Base-by-base conservation (phyloP, 1,140 invertebrate species). In the Anoplophora glabripennis region DNA sequence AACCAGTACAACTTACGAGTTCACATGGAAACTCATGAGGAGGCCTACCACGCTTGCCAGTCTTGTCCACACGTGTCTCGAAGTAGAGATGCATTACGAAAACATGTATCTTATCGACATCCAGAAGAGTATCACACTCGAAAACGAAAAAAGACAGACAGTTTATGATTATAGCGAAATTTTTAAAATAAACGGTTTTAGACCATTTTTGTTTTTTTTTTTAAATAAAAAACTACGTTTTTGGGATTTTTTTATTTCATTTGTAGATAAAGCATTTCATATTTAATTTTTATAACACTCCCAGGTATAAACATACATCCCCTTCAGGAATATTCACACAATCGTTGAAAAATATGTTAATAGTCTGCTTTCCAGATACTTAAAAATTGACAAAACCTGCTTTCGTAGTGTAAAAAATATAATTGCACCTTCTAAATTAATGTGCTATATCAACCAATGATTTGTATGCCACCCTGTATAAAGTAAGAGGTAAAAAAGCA, bases 1-100 rank as follows among this genome's bases (percentile, higher is more conserved):
- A 93, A 93, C 78, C 90, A 92, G 73, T 94, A 94, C 76, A 94
- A 94, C 76, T 77, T 93, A 66, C 80, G 90, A 42, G 90, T 94
- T 60, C 91, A 93, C 71, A 87, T 93, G 83, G 92, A 93, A 72
- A 93, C 90, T 11, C 90, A 93, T 72, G 89, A 90, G 68, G 90
- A 92, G 66, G 86, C 89, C 57, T 85, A 87, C 18, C 84, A 86
- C 73, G 89, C 90, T 15, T 93, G 91, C 72, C 84, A 87, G 48
- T 87, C 89, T 0, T 94, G 90, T 77, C 86, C 84, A 15, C 91
- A 93, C 71, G 90, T 93, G 12, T 92, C 89, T 36, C 81, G 90
- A 55, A 92, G 89, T 47, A 80, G 91, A 60, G 91, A 94, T 74
- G 91, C 92, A 11, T 76, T 94, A 36, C 80, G 92, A 47, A 93